Conservation (phyloP, 2,797 vertebrate species). For the Rhodeus uyekii region DNA sequence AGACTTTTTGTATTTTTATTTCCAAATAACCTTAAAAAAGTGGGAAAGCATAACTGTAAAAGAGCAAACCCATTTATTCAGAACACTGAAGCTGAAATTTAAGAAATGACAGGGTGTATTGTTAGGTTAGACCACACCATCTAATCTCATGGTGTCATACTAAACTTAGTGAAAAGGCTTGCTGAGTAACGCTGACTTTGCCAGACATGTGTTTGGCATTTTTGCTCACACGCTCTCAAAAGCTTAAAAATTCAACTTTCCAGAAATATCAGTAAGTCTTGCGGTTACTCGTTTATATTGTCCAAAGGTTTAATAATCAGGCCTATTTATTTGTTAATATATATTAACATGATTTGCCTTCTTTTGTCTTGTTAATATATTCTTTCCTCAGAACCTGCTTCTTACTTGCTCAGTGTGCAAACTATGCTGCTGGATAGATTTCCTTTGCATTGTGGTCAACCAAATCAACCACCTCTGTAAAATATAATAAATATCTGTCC, state of each 20-base stretch:
- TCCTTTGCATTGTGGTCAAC: not conserved
- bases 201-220: not conserved
- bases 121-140: constrained; percentile 5
- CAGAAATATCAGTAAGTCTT: not conserved
- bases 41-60: not conserved
- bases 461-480: not conserved
- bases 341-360: not conserved
- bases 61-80: not conserved
- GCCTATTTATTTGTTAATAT: not conserved
- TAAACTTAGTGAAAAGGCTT: constrained; percentile 1
- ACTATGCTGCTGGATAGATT: not conserved
- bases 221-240: not conserved
- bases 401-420: not conserved
- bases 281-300: not conserved
- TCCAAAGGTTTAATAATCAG: not conserved
- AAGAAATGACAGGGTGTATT: constrained; percentile 48
- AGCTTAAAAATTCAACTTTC: not conserved
- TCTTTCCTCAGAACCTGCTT: not conserved
- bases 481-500: constrained; percentile 1
- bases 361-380: not conserved
- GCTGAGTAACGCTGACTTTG: not conserved
- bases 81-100: constrained; percentile 36
- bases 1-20: not conserved
- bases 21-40: not conserved
- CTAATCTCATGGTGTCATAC: constrained; percentile 7